Percentiles rank a stretch among this genome's conserved stretches.
These are phyloP conservation scores for Ormyrus rosae DNA, from an alignment of 2,888 invertebrate genomes.

Conservation along the genomic window DNA sequence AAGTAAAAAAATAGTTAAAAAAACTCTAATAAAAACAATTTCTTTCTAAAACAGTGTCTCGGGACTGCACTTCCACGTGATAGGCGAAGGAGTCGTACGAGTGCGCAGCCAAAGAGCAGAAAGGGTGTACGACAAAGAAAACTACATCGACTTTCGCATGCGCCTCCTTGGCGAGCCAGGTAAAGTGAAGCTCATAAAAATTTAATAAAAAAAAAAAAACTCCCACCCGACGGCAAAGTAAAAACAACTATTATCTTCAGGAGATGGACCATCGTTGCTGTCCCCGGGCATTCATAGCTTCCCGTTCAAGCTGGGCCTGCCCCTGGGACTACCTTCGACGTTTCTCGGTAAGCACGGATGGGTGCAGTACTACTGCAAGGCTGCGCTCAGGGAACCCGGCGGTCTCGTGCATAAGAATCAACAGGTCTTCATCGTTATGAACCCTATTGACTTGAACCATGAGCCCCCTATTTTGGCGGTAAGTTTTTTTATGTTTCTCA, in stretches of 20 bases:
- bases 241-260: constrained; percentile 73
- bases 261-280: constrained; percentile 88
- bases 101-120: constrained; percentile 89
- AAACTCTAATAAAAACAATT: background rate
- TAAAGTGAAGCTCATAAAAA: constrained; percentile 64
- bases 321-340: constrained; percentile 92
- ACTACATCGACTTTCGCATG: constrained; percentile 97
- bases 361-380: constrained; percentile 96
- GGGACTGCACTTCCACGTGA: constrained; percentile 95
- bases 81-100: constrained; percentile 95
- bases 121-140: constrained; percentile 92
- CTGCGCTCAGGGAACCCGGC: constrained; percentile 90
- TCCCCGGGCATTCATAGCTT: constrained; percentile 97
- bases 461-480: constrained; percentile 93
- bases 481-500: constrained; percentile 72
- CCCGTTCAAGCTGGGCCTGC: constrained; percentile 93
- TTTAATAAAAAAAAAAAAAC: background rate
- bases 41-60: constrained; percentile 70
- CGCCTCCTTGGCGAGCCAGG: constrained; percentile 92
- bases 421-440: constrained; percentile 98
- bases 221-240: background rate
- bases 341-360: constrained; percentile 95
- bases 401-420: constrained; percentile 96
- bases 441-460: constrained; percentile 93
- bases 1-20: background rate